Conservation (phyloP, 2,797 vertebrate species). For the Nyctalus aviator region DNA sequence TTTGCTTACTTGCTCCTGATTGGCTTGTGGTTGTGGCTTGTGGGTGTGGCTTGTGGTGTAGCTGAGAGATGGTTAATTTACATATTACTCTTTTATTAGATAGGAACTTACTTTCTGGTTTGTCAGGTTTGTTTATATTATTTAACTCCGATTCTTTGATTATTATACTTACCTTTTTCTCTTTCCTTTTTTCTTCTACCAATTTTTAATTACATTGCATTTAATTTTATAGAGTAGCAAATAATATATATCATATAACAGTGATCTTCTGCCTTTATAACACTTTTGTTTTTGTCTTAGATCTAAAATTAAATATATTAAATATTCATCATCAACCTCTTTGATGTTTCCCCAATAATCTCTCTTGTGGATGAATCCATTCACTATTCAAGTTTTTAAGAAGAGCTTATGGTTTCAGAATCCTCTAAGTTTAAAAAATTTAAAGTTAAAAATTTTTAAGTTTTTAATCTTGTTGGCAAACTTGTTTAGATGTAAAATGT, state of each 20-base stretch:
- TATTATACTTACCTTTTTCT: neutral
- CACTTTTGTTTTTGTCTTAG: neutral
- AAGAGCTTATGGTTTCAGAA: neutral
- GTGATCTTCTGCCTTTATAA: neutral
- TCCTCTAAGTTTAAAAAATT: neutral
- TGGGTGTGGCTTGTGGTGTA: too few species aligned
- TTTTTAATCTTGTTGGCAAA: neutral
- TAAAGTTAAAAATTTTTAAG: neutral
- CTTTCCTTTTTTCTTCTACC: neutral
- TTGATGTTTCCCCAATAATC: neutral
- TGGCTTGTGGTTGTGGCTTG: too few species aligned
- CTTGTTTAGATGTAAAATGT: neutral
- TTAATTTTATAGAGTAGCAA: neutral
- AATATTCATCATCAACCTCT: neutral
- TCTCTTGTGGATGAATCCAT: neutral
- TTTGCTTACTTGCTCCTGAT: too few species aligned
- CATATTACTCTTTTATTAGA: too few species aligned
- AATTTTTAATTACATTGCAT: slow-evolving; percentile 6
- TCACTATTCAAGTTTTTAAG: slow-evolving; percentile 1
- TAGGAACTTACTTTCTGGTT: too few species aligned
- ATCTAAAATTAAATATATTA: slow-evolving; percentile 38
- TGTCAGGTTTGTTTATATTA: neutral
- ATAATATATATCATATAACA: neutral
- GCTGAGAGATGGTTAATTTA: too few species aligned
- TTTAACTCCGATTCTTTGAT: neutral